Evolutionary conservation across 2,797 vertebrate species (phyloP).

Genomic region (Catostomus latipinnis): DNA sequence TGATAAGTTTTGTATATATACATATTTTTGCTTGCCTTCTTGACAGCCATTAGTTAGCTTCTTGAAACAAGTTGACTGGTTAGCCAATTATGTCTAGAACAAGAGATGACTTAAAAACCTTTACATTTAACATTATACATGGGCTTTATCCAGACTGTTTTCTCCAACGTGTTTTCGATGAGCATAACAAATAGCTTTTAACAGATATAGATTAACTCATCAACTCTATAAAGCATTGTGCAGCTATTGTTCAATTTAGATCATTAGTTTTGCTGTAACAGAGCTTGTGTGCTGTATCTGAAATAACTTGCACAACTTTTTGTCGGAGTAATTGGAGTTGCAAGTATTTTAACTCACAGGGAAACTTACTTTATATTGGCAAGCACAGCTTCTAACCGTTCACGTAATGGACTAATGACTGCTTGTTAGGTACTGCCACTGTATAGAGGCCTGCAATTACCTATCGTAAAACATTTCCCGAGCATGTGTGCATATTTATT

Average conservation of each 20-base stretch:
- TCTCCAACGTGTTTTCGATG: neutral
- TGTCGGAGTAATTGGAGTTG: neutral
- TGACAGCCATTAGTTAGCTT: neutral
- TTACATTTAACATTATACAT: neutral
- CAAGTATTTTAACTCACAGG: neutral
- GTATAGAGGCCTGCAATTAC: too few species aligned
- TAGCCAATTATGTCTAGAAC: neutral
- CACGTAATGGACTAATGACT: neutral
- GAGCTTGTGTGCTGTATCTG: neutral
- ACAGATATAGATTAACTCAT: slow-evolving; percentile 13
- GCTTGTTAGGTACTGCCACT: neutral
- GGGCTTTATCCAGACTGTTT: neutral
- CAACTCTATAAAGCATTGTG: neutral
- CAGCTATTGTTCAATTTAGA: neutral
- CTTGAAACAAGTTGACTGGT: neutral
- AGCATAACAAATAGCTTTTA: neutral
- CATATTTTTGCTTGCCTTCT: neutral
- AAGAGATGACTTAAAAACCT: neutral
- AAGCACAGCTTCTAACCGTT: neutral
- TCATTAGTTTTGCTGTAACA: slow-evolving; percentile 1
- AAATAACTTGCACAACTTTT: neutral
- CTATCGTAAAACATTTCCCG: neutral
- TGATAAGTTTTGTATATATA: neutral
- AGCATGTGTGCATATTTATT: neutral
- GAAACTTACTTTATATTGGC: neutral